These are phyloP conservation scores for Thamnophis elegans DNA, from an alignment of 2,797 vertebrate species.

Conservation along the genomic window DNA sequence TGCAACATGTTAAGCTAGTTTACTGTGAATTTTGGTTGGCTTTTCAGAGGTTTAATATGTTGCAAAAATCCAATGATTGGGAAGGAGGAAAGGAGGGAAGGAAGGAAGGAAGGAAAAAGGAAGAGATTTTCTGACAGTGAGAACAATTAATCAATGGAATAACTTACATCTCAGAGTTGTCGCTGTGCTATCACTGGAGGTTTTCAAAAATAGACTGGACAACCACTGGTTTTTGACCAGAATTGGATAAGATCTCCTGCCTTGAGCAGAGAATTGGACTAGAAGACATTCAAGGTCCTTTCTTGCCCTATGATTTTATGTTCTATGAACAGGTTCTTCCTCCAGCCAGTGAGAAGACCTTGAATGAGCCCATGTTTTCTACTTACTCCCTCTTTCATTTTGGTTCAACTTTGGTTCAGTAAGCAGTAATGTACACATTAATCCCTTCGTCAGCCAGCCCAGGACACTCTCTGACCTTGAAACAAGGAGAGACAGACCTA, in stretches of 20 bases:
- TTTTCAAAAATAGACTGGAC: too few species aligned
- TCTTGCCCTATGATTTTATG: too few species aligned
- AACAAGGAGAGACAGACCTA: not conserved
- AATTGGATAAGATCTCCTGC: too few species aligned
- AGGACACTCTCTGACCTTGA: not conserved
- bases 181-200: too few species aligned
- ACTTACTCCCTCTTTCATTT: not conserved
- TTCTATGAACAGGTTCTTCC: not conserved
- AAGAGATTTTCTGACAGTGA: too few species aligned
- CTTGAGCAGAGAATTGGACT: too few species aligned
- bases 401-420: not conserved
- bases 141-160: too few species aligned
- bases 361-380: not conserved
- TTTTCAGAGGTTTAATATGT: not conserved
- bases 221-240: too few species aligned
- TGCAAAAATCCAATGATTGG: not conserved
- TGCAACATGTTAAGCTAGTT: not conserved
- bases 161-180: too few species aligned
- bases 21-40: not conserved
- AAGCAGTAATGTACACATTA: not conserved
- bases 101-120: too few species aligned
- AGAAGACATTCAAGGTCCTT: too few species aligned
- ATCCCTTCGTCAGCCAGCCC: not conserved
- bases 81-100: too few species aligned
- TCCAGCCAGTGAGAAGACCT: not conserved